These are phyloP conservation scores for Agrochola macilenta DNA, from an alignment of 2,888 invertebrate species.

Conservation along the genomic window DNA sequence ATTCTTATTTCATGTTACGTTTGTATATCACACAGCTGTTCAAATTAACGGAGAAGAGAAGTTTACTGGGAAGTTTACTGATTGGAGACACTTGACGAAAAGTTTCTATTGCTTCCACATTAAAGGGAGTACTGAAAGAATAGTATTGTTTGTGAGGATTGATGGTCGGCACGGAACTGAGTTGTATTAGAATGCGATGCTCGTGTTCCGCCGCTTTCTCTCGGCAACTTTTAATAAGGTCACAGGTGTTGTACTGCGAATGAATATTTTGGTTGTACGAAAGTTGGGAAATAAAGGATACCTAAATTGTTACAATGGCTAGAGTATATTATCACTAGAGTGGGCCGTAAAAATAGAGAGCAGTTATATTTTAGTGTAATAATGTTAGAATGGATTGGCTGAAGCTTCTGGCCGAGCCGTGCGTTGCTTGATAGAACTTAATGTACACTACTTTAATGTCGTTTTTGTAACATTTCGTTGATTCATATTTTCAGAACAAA, in stretches of 20 bases:
- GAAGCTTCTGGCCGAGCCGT: conserved; percentile 25
- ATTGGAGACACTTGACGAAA: conserved; percentile 71
- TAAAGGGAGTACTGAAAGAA: conserved; percentile 66
- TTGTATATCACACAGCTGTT: conserved; percentile 41
- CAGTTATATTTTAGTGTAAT: conserved; percentile 58
- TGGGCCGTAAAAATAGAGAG: conserved; percentile 52
- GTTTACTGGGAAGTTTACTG: conserved; percentile 67
- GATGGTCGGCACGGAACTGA: conserved; percentile 59
- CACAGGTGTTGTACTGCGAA: conserved; percentile 60
- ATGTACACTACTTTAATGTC: conserved; percentile 1
- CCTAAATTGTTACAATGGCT: conserved; percentile 49
- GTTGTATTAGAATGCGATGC: conserved; percentile 61
- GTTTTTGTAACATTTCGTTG: conserved; percentile 24
- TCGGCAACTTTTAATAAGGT: conserved; percentile 65
- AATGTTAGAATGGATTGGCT: conserved; percentile 45
- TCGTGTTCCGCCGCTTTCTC: conserved; percentile 41
- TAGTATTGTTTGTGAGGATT: conserved; percentile 62
- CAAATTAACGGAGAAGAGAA: conserved; percentile 60
- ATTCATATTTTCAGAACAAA: conserved; percentile 15
- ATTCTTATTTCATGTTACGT: conserved; percentile 20
- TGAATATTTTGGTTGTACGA: conserved; percentile 54
- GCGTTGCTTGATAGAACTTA: conserved; percentile 33
- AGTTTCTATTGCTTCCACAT: conserved; percentile 73
- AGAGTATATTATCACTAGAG: conserved; percentile 54
- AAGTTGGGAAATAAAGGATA: conserved; percentile 49